Conservation (phyloP, 2,888 invertebrate species). For the Hermodice carunculata region DNA sequence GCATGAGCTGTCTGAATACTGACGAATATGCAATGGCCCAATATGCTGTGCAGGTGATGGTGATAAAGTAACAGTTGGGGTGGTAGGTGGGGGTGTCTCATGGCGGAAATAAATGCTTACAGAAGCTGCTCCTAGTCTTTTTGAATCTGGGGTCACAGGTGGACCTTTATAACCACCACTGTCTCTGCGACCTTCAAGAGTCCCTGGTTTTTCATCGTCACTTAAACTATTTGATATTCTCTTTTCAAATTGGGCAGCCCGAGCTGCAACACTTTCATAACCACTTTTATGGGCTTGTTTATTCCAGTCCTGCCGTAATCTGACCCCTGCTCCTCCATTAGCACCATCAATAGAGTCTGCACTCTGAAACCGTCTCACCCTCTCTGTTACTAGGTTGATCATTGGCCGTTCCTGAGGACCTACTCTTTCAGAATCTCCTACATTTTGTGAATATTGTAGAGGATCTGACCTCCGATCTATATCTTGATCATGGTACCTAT, state of each 20-base stretch:
- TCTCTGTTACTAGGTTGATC: conserved; percentile 33
- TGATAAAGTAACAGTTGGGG: neutral
- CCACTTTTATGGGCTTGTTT: neutral
- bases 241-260: no score
- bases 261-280: neutral
- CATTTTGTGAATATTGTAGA: no score
- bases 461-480: no score
- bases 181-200: no score
- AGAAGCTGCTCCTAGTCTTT: no score
- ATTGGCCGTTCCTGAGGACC: neutral
- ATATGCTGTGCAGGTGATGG: neutral
- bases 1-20: conserved; percentile 8
- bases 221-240: no score
- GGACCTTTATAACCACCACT: no score
- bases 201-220: no score
- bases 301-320: neutral
- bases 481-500: no score
- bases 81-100: neutral
- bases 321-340: conserved; percentile 1
- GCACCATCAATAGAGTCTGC: conserved; percentile 17
- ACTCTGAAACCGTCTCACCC: conserved; percentile 34
- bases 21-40: neutral
- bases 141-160: no score
- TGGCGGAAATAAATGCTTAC: no score
- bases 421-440: no score